Evolutionary conservation across 2,113 vertebrate species (phyloP).

Genomic region (Rafetus swinhoei): DNA sequence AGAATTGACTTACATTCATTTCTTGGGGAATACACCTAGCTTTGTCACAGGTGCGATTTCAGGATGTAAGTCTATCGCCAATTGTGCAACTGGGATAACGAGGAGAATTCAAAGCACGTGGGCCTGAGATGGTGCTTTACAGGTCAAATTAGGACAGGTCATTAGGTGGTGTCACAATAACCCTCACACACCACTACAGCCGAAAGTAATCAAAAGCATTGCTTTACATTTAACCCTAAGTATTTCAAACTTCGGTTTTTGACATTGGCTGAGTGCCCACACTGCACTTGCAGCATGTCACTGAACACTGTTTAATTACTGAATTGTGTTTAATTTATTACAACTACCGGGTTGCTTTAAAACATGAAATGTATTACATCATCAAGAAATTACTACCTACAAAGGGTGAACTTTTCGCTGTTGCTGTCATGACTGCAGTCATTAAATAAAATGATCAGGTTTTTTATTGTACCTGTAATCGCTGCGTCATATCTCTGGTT

Average conservation of each 20-base stretch:
- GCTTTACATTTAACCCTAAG: neutral
- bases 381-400: conserved; percentile 1
- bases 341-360: conserved; percentile 30
- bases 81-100: conserved; percentile 32
- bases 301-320: conserved; percentile 22
- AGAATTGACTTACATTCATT: conserved; percentile 37
- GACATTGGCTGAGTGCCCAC: neutral
- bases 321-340: conserved; percentile 38
- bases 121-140: neutral
- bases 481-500: conserved; percentile 30
- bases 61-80: conserved; percentile 24
- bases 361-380: neutral
- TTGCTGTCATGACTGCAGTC: neutral
- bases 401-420: neutral
- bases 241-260: neutral
- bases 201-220: neutral
- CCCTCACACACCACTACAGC: accelerated
- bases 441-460: neutral
- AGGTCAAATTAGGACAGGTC: conserved; percentile 4
- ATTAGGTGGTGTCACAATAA: neutral
- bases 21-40: conserved; percentile 42
- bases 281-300: neutral
- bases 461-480: conserved; percentile 42
- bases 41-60: neutral
- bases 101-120: accelerated